Conservation (phyloP, 2,113 vertebrate genomes). For the Scopus umbretta region DNA sequence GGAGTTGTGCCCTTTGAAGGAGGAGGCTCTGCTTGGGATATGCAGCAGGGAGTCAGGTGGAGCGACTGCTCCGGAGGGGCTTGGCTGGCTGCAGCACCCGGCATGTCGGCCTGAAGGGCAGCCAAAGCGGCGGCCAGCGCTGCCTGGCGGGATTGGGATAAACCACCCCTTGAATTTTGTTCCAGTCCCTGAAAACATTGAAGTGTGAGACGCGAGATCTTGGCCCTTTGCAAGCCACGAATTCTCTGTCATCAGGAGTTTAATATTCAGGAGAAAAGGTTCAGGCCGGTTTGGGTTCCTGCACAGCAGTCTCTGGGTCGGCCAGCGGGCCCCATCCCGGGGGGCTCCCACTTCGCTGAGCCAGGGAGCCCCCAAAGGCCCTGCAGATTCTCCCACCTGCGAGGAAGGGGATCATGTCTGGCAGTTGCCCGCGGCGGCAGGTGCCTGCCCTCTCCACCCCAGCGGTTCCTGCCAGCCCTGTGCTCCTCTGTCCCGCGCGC, state of each 20-base stretch:
- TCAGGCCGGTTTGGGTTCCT: neutral
- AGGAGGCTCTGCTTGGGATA: neutral
- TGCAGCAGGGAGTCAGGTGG: fast-evolving
- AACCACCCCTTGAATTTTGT: neutral
- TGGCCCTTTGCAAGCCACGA: fast-evolving
- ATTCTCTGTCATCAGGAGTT: fast-evolving
- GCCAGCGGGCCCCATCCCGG: fast-evolving
- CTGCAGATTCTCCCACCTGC: fast-evolving
- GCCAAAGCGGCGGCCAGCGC: fast-evolving
- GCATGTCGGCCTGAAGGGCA: neutral
- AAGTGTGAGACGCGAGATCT: fast-evolving
- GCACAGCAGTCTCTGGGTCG: fast-evolving
- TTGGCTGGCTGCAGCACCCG: fast-evolving
- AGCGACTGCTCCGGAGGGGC: no score
- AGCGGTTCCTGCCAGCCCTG: neutral
- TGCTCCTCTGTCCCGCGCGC: neutral
- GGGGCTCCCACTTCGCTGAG: neutral
- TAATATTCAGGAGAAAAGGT: fast-evolving
- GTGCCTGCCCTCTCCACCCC: neutral
- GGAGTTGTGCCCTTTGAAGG: neutral
- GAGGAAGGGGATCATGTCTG: neutral
- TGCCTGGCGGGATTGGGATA: neutral
- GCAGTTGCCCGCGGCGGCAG: neutral
- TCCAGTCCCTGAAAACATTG: fast-evolving
- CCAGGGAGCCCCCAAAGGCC: neutral